Evolutionary conservation across 1,140 invertebrate species (phyloP), one percentile per base, ranked within the genome.

Genomic region (Notospermus geniculatus): DNA sequence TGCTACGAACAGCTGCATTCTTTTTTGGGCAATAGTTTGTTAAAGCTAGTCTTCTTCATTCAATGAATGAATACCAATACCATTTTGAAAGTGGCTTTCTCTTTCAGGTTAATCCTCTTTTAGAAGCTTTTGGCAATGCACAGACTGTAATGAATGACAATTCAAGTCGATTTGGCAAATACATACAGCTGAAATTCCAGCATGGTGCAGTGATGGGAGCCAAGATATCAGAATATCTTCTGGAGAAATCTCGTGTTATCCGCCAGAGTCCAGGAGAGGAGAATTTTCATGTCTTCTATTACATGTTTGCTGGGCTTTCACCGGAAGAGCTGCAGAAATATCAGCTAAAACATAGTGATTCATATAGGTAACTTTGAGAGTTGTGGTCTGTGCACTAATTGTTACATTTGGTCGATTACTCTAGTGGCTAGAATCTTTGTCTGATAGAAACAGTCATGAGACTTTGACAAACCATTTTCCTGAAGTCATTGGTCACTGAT

Each of bases 111-210:
- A 92, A 91, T 80, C 89, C 90, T 1, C 87, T 92, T 39, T 89
- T 93, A 86, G 91, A 92, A 75, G 88, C 90, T 1, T 92, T 93
- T 78, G 91, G 91, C 2, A 92, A 92, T 80, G 90, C 90, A 1
- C 85, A 87, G 43, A 92, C 90, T 7, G 63, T 75, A 9, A 91
- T 91, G 58, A 92, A 92, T 74, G 87, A 88, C 11, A 92, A 92
- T 75, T 91, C 90, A 36, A 91, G 90, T 43, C 83, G 90, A 59
- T 91, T 91, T 75, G 90, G 89, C 17, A 92, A 92, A 79, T 92
- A 97, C 78, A 95, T 97, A 71, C 93, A 80, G 59, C 68, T 80
- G 13, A 70, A 65, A 25, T 77, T 76, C 60, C 28, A 62, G 17
- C 61, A 71, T 62, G 74, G 71, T n/a, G 4, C 32, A 77, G 75